phyloP scores from a whole-genome alignment of 2,797 vertebrate genomes.

The Atherinosoma microstoma region DNA sequence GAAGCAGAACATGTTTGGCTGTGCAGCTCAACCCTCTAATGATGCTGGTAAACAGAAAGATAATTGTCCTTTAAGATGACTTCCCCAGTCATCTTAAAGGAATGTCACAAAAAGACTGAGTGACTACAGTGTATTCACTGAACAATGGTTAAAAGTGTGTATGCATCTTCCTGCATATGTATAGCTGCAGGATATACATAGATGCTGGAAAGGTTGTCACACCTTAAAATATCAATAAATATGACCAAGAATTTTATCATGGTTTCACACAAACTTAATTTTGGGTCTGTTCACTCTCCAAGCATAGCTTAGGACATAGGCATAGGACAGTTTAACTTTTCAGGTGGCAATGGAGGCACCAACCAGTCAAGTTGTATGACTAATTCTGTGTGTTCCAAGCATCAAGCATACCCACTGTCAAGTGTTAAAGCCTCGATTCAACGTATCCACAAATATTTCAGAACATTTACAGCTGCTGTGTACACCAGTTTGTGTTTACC shows the following conservation, averaged over 20 bases:
- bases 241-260: background rate
- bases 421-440: background rate
- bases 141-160: constrained; percentile 37
- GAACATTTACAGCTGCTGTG: no score
- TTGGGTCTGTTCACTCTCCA: no score
- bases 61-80: constrained; percentile 88
- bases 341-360: no score
- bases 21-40: constrained; percentile 85
- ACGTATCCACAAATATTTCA: no score
- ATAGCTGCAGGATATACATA: background rate
- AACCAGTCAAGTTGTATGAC: no score
- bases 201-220: background rate
- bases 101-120: constrained; percentile 60
- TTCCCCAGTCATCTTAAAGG: constrained; percentile 80
- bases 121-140: constrained; percentile 32
- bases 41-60: constrained; percentile 87
- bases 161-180: background rate
- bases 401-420: background rate
- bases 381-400: background rate
- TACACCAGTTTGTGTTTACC: no score
- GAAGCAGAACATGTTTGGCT: constrained; percentile 88
- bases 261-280: no score
- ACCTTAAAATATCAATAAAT: background rate
- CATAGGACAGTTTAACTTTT: no score
- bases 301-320: no score